Evolutionary conservation across 2,888 invertebrate genomes (phyloP).

Genomic region (Xanthorhoe spadicearia): DNA sequence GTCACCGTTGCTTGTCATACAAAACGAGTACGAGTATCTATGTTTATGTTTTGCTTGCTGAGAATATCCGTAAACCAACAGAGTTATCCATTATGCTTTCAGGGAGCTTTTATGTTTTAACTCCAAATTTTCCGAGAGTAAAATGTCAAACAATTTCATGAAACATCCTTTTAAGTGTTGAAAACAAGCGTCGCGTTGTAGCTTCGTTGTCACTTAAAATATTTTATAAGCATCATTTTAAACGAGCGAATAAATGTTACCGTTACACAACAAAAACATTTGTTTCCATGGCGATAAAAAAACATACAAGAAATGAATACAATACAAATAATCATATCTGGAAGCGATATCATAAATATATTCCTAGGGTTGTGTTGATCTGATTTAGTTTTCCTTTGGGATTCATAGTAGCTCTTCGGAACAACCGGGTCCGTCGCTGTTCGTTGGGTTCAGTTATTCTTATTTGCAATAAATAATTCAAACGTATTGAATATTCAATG

Average conservation of each 20-base stretch:
- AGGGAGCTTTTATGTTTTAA: slow-evolving; percentile 17
- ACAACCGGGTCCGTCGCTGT: slow-evolving; percentile 6
- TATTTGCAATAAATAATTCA: slow-evolving; percentile 19
- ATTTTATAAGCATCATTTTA: slow-evolving; percentile 9
- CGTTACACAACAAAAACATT: slow-evolving; percentile 7
- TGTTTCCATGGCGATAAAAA: slow-evolving; percentile 6
- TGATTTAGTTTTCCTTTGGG: slow-evolving; percentile 22
- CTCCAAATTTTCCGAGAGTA: slow-evolving; percentile 7
- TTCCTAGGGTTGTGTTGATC: slow-evolving; percentile 1
- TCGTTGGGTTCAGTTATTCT: slow-evolving; percentile 19
- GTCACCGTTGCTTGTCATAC: neutral
- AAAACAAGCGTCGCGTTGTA: slow-evolving; percentile 12
- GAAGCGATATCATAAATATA: slow-evolving; percentile 1
- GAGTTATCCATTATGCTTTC: slow-evolving; percentile 8
- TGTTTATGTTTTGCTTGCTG: neutral
- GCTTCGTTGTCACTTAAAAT: slow-evolving; percentile 10
- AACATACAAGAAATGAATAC: neutral
- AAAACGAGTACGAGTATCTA: neutral
- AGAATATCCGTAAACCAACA: slow-evolving; percentile 1
- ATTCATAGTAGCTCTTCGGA: slow-evolving; percentile 12
- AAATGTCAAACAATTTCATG: slow-evolving; percentile 23
- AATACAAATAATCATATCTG: slow-evolving; percentile 4
- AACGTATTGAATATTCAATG: slow-evolving; percentile 24
- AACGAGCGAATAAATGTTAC: slow-evolving; percentile 15
- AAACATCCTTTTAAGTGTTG: slow-evolving; percentile 10